Evolutionary conservation across 2,888 invertebrate genomes (phyloP), one percentile per base, ranked within the genome.

Genomic region (Mimachlamys varia): DNA sequence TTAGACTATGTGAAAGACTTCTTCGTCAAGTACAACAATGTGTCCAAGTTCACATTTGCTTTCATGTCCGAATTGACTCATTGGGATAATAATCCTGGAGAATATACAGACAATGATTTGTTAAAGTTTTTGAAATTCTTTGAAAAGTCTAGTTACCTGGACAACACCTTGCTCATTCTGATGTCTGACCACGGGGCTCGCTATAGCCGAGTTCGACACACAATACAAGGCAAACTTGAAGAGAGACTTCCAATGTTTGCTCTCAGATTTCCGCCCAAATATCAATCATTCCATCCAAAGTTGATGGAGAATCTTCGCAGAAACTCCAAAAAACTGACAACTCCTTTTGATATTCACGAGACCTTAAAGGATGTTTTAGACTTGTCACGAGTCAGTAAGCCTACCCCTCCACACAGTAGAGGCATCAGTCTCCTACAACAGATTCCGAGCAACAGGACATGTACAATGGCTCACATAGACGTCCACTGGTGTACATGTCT

Each of bases 401-500:
- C 53, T n/a, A 33, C 90, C 4, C 44, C 89, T 37, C 88, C 22
- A 1, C 89, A 87, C 22, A 88, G 92, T 7, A 91, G 94, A 33
- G 95, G 95, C 22, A 94, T 95, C n/a, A 96, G 96, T 92, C 91
- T 96, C 27, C 92, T 96, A 10, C 93, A 93, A 17, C 91, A 93
- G 37, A 94, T 96, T 89, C 95, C 95, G 5, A 88, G 90, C 4
- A 94, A 95, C 88, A 91, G 96, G 49, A 96, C 96, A 0, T 96
- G 96, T 92, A 37, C 87, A 12, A 92, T 93, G 38, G 96, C 95
- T 19, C 93, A 94, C 19, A 95, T 95, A 50, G 93, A 94, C 19
- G 92, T 94, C 88, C 96, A 96, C 90, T 96, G 96, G 96, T 96
- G 96, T 91, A 94, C 95, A 3, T 96, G 96, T 92, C 90, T 96